Evolutionary conservation across 2,888 invertebrate genomes (phyloP).

Genomic region (Herminia tarsipennalis): DNA sequence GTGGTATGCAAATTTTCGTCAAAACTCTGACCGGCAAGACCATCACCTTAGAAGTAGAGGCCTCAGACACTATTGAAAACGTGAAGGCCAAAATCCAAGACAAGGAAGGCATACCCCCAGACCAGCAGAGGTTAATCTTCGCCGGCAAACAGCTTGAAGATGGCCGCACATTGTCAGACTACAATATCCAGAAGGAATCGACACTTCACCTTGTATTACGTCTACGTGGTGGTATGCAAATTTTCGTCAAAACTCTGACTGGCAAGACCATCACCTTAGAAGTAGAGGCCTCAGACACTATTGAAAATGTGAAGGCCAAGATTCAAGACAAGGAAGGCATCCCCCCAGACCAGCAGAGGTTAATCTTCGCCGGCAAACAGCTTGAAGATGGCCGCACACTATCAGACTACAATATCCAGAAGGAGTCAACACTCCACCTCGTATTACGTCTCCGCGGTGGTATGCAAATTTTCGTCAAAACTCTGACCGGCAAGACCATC

Average conservation of each 20-base stretch:
- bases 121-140: constrained; percentile 49
- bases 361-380: constrained; percentile 51
- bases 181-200: constrained; percentile 52
- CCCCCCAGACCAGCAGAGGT: constrained; percentile 47
- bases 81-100: constrained; percentile 52
- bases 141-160: constrained; percentile 52
- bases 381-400: constrained; percentile 48
- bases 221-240: constrained; percentile 53
- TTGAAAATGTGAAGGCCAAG: constrained; percentile 50
- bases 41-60: constrained; percentile 44
- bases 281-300: constrained; percentile 48
- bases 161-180: constrained; percentile 46
- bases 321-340: constrained; percentile 52
- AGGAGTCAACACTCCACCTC: constrained; percentile 46
- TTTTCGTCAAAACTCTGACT: constrained; percentile 49
- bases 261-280: constrained; percentile 49
- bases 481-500: constrained; percentile 48
- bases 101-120: constrained; percentile 52
- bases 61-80: constrained; percentile 51
- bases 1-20: constrained; percentile 52
- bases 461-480: constrained; percentile 53
- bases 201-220: constrained; percentile 46
- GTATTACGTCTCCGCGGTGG: constrained; percentile 48
- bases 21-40: constrained; percentile 50
- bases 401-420: constrained; percentile 49